Evolutionary conservation across 2,888 invertebrate genomes (phyloP).

Genomic region (Nymphalis urticae): DNA sequence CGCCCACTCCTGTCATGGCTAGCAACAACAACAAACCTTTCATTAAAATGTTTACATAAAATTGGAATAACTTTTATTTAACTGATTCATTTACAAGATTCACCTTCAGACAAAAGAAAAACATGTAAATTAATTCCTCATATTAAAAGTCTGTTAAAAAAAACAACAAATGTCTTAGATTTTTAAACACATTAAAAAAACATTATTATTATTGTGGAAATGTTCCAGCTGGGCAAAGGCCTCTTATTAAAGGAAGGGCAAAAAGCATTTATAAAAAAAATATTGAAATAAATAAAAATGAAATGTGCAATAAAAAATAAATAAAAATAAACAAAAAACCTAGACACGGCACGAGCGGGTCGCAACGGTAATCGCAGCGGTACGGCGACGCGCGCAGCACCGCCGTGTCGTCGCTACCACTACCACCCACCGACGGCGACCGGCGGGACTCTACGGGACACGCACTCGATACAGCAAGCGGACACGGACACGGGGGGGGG

Average conservation of each 20-base stretch:
- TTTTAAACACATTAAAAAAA: no score
- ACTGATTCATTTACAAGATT: no score
- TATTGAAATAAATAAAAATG: conserved; percentile 28
- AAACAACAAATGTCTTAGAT: no score
- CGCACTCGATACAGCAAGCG: neutral
- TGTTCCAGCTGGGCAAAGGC: no score
- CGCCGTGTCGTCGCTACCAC: conserved; percentile 61
- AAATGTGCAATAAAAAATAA: conserved; percentile 28
- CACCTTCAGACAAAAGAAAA: no score
- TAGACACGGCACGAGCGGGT: conserved; percentile 45
- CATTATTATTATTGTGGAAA: no score
- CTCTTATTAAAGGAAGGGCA: no score
- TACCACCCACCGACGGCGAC: conserved; percentile 54
- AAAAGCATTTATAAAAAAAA: no score
- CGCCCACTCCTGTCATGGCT: conserved; percentile 74
- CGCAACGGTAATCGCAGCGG: conserved; percentile 51
- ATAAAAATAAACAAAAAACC: conserved; percentile 19
- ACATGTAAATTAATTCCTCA: no score
- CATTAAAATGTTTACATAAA: no score
- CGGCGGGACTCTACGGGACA: conserved; percentile 44
- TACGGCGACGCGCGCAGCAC: conserved; percentile 54
- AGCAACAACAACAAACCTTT: conserved; percentile 27
- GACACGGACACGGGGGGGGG: neutral
- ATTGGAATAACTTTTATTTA: no score
- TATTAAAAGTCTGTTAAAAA: no score